phyloP scores from a whole-genome alignment of 2,888 invertebrate species.

The Gerris lacustris region DNA sequence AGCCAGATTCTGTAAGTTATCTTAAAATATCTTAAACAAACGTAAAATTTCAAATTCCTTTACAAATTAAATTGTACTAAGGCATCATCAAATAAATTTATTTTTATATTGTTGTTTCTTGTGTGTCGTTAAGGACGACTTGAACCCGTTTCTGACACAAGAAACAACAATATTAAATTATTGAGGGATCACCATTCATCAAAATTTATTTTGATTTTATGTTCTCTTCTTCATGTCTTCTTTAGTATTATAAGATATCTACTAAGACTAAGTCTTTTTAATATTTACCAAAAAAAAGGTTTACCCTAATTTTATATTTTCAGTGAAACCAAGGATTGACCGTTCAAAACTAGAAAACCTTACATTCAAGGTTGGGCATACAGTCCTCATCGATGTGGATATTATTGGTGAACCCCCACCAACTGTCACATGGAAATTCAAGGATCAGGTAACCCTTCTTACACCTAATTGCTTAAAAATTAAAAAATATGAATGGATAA shows the following conservation, averaged over 20 bases:
- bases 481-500: conserved; percentile 2
- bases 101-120: not conserved
- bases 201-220: too few relatives aligned
- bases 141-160: not conserved
- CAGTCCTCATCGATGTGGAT: conserved; percentile 73
- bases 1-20: conserved; percentile 66
- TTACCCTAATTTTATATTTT: conserved; percentile 31
- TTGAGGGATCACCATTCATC: too few relatives aligned
- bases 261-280: too few relatives aligned
- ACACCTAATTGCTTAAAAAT: not conserved
- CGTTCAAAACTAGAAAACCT: conserved; percentile 75
- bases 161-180: too few relatives aligned
- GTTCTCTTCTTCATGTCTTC: too few relatives aligned
- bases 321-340: conserved; percentile 90
- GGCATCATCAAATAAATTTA: not conserved
- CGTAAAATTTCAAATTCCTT: conserved; percentile 1
- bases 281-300: too few relatives aligned
- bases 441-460: conserved; percentile 42
- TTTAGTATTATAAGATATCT: too few relatives aligned
- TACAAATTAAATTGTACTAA: not conserved
- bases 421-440: conserved; percentile 76
- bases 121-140: not conserved
- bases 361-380: conserved; percentile 76
- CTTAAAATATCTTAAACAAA: conserved; percentile 2
- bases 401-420: conserved; percentile 90